Base-by-base conservation (phyloP, 1,140 invertebrate genomes). In the Nomia melanderi region DNA sequence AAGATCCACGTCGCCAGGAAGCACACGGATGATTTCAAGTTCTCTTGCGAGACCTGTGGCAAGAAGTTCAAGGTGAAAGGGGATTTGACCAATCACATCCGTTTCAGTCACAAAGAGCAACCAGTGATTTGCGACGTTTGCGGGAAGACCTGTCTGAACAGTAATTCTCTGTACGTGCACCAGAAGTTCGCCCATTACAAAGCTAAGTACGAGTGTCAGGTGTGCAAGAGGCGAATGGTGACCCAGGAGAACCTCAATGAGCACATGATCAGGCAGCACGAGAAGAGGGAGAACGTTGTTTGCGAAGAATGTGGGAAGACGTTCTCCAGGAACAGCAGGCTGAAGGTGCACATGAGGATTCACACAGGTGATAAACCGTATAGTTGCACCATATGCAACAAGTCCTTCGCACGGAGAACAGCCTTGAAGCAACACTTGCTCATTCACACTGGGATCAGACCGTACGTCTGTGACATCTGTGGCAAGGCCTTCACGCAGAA, bases 401-500 rank as follows among this genome's bases (percentile, higher is more conserved):
- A 95, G 78, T 92, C 90, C 0, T 94, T 94, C 72, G 90, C 89
- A 0, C 78, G 91, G 53, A 87, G 89, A 67, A 92, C 89, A 7
- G 88, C 92, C 0, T 77, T 93, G 8, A 90, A 91, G 36, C 90
- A 92, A 25, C 97, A 98, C 88, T 94, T 97, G 86, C 93, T 96
- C 0, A 96, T 95, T 6, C 97, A 97, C 82, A 96, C 96, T 0
- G 96, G 97, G 0, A 96, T 98, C 83, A 93, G 96, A 47, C 97
- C 97, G 0, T 98, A 96, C 87, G 94, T 95, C 39, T 98, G 97
- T 89, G 94, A 95, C 29, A 94, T 96, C 33, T 98, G 98, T 86
- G 96, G 95, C 6, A 95, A 96, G 77, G 93, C 95, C 0, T 96
- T 96, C 85, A 94, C 94, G 4, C 95, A 95, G 82, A 94, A 94